Evolutionary conservation across 2,797 vertebrate species (phyloP).

Genomic region (Enteromius unitaeniatus): DNA sequence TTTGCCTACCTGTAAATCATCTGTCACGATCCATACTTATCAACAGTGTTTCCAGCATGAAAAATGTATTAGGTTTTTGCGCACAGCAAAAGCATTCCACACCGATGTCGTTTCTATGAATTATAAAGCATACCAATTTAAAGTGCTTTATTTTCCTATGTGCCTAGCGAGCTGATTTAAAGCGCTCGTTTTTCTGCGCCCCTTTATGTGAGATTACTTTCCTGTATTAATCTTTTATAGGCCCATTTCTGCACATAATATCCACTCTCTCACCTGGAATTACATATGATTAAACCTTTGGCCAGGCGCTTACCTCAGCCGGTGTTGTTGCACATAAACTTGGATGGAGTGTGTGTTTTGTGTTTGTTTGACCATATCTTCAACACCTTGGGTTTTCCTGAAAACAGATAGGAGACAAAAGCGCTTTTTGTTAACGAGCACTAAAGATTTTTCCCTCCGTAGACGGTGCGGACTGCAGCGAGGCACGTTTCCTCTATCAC

Average conservation of each 20-base stretch:
- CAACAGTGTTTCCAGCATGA: conserved; percentile 27
- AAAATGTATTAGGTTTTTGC: conserved; percentile 52
- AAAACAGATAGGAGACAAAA: conserved; percentile 47
- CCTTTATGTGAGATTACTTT: conserved; percentile 53
- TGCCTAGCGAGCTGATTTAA: conserved; percentile 53
- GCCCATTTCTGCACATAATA: conserved; percentile 47
- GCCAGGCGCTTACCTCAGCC: conserved; percentile 6
- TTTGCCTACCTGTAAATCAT: conserved; percentile 55
- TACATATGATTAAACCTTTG: conserved; percentile 50
- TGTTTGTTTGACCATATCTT: conserved; percentile 53
- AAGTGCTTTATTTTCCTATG: conserved; percentile 44
- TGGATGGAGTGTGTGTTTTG: conserved; percentile 31
- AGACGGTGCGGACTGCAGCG: conserved; percentile 25
- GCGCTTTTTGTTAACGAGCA: conserved; percentile 21
- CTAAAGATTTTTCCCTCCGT: conserved; percentile 16
- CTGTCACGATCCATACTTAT: conserved; percentile 46
- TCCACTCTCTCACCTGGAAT: conserved; percentile 51
- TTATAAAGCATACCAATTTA: conserved; percentile 48
- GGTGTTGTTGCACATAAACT: conserved; percentile 28
- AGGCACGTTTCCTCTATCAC: conserved; percentile 46
- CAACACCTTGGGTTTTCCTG: conserved; percentile 49
- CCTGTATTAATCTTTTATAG: conserved; percentile 58
- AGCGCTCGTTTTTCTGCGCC: conserved; percentile 41
- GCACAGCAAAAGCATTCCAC: conserved; percentile 49
- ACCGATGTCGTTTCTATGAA: conserved; percentile 34